Conservation (phyloP, 2,888 invertebrate genomes). For the Patella caerulea region DNA sequence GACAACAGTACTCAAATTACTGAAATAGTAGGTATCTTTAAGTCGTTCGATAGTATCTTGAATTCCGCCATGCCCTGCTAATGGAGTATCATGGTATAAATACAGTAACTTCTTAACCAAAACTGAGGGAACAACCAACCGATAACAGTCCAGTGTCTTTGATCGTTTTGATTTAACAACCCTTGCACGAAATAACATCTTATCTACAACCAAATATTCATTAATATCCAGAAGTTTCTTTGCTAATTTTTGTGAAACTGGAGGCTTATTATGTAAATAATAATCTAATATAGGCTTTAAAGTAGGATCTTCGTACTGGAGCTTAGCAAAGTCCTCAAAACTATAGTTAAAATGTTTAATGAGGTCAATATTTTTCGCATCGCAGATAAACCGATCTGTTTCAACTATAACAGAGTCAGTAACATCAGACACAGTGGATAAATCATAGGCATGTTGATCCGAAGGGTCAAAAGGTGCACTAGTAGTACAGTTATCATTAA, state of each 20-base stretch:
- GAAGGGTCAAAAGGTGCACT: no score
- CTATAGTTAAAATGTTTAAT: neutral
- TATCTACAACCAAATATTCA: constrained; percentile 31
- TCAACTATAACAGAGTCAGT: no score
- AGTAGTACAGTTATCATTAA: no score
- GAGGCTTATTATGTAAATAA: constrained; percentile 12
- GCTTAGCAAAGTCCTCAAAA: neutral
- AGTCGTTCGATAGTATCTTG: constrained; percentile 28
- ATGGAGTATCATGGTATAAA: constrained; percentile 27
- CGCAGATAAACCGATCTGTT: no score
- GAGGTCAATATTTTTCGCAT: neutral
- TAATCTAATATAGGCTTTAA: constrained; percentile 6
- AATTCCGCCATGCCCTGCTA: constrained; percentile 28
- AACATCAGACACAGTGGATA: no score
- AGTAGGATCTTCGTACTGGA: constrained; percentile 12
- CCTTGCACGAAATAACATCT: constrained; percentile 28
- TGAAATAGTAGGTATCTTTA: constrained; percentile 24
- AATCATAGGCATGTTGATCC: no score
- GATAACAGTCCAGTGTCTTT: constrained; percentile 20
- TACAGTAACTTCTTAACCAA: neutral
- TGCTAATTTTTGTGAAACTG: constrained; percentile 28
- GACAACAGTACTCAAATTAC: constrained; percentile 15
- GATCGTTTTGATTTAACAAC: constrained; percentile 27
- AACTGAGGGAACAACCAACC: constrained; percentile 27
- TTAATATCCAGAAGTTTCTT: constrained; percentile 20